These are phyloP conservation scores for Chaetura pelagica DNA, from an alignment of 2,113 vertebrate species.

Conservation along the genomic window DNA sequence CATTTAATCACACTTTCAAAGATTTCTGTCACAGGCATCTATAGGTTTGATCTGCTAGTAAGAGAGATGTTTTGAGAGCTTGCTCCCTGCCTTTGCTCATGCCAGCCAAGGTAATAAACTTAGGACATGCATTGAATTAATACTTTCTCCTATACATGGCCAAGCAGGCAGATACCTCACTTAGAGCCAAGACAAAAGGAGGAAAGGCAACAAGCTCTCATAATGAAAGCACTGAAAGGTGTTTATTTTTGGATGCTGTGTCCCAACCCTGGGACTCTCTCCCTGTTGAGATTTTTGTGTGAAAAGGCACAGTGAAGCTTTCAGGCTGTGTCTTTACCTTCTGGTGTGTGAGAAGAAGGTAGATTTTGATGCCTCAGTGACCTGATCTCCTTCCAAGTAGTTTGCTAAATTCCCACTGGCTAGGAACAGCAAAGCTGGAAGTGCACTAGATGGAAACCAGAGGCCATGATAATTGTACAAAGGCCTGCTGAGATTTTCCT, in stretches of 20 bases:
- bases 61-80: not conserved
- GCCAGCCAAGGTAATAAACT: slow-evolving; percentile 34
- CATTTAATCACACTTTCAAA: slow-evolving; percentile 20
- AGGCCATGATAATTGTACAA: slow-evolving; percentile 86
- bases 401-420: slow-evolving; percentile 84
- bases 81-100: not conserved
- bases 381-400: slow-evolving; percentile 85
- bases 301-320: slow-evolving; percentile 80
- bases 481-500: slow-evolving; percentile 88
- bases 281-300: slow-evolving; percentile 78
- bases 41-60: not conserved
- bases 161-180: not conserved
- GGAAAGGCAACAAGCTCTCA: not conserved
- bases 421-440: slow-evolving; percentile 79
- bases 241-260: slow-evolving; percentile 67
- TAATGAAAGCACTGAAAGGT: slow-evolving; percentile 32
- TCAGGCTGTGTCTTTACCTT: slow-evolving; percentile 68
- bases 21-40: not conserved
- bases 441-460: slow-evolving; percentile 84
- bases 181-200: slow-evolving; percentile 15
- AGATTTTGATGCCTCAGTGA: slow-evolving; percentile 89
- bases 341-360: slow-evolving; percentile 82
- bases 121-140: slow-evolving; percentile 10
- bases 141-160: not conserved
- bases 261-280: slow-evolving; percentile 70